phyloP scores from a whole-genome alignment of 2,797 vertebrate genomes.

The Helarctos malayanus region DNA sequence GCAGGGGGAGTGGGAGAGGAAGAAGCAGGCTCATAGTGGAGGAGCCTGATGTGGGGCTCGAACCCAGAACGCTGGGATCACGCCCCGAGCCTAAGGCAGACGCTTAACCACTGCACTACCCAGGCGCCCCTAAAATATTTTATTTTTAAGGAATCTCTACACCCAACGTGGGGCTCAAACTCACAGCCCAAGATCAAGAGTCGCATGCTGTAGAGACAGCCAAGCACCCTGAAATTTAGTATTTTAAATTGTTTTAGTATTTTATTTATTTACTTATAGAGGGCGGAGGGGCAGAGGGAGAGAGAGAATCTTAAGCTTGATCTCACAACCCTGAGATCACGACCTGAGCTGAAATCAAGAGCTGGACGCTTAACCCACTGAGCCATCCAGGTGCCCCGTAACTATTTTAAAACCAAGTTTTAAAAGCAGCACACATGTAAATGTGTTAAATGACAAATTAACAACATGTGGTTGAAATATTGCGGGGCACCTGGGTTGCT shows the following conservation, averaged over 20 bases:
- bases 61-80: no score
- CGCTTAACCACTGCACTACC: no score
- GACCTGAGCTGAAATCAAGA: background rate
- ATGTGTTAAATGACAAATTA: conserved; percentile 2
- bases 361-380: background rate
- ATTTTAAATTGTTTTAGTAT: background rate
- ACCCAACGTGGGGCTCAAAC: background rate
- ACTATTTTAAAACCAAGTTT: background rate
- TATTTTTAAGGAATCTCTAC: background rate
- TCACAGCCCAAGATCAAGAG: background rate
- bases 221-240: background rate
- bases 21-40: no score
- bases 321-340: background rate
- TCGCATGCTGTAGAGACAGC: background rate
- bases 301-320: background rate
- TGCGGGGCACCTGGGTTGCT: background rate
- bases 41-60: no score
- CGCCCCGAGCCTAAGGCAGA: no score
- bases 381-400: background rate
- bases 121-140: background rate
- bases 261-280: background rate
- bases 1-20: no score
- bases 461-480: conserved; percentile 2
- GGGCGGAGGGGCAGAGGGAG: background rate
- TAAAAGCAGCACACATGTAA: background rate